These are phyloP conservation scores for Amblyjoppa proteus DNA, from an alignment of 2,888 invertebrate genomes.

Conservation along the genomic window DNA sequence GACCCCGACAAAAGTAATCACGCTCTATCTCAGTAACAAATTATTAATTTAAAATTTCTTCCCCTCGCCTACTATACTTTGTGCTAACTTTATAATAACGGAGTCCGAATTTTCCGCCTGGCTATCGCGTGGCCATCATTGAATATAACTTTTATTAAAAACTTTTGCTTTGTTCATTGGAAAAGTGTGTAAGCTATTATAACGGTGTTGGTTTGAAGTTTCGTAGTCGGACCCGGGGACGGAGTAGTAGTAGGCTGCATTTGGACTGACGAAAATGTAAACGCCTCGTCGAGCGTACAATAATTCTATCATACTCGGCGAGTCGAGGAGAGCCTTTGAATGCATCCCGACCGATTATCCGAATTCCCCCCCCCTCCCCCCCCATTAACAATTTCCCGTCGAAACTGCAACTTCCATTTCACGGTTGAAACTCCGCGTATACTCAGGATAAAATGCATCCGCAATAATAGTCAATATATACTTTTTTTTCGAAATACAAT, in stretches of 20 bases:
- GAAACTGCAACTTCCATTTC: slow-evolving; percentile 4
- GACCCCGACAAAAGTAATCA: background rate
- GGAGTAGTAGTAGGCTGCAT: background rate
- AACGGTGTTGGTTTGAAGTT: background rate
- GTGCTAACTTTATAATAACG: slow-evolving; percentile 22
- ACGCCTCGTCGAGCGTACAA: background rate
- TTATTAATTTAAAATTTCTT: background rate
- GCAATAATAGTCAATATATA: background rate
- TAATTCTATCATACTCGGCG: slow-evolving; percentile 5
- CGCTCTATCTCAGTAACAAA: background rate
- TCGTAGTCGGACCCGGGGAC: background rate
- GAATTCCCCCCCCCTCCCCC: background rate
- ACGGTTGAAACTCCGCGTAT: background rate
- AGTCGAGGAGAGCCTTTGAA: background rate
- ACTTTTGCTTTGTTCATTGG: slow-evolving; percentile 28
- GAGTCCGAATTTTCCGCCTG: background rate
- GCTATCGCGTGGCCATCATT: background rate
- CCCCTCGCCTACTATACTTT: background rate
- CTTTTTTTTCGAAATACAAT: no score
- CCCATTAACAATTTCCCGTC: background rate
- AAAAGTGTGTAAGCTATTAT: background rate
- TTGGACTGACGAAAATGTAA: background rate
- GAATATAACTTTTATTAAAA: slow-evolving; percentile 33
- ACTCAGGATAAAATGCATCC: background rate
- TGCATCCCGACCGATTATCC: background rate